These are phyloP conservation scores for Pseudobourletiella spinata DNA, from an alignment of 1,140 invertebrate species.

Conservation along the genomic window DNA sequence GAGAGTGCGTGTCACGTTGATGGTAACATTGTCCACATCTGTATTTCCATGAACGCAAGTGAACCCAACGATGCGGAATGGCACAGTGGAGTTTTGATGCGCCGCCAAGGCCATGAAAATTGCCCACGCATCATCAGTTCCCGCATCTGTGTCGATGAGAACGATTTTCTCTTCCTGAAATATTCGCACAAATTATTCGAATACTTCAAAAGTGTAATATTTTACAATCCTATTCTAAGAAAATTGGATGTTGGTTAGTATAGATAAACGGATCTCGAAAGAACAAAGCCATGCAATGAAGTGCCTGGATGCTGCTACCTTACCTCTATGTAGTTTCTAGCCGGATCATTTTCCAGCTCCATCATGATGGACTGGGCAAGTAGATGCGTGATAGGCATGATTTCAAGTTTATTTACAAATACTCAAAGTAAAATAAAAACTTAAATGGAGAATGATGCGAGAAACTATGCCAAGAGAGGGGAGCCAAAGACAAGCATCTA, in stretches of 20 bases:
- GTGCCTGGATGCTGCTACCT: no score
- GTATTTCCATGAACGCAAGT: slow-evolving; percentile 36
- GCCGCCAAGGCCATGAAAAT: slow-evolving; percentile 20
- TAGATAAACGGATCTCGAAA: no score
- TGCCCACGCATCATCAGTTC: slow-evolving; percentile 22
- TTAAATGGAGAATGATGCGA: background rate
- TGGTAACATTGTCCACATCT: slow-evolving; percentile 27
- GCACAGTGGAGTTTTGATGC: slow-evolving; percentile 7
- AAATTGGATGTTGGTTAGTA: no score
- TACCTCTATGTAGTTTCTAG: background rate
- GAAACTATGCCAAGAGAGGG: background rate
- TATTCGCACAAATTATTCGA: background rate
- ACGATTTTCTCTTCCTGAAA: slow-evolving; percentile 15
- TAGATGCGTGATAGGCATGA: background rate
- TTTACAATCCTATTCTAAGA: no score
- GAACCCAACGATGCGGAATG: slow-evolving; percentile 26
- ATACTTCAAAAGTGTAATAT: background rate
- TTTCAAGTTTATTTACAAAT: background rate
- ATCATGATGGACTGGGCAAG: background rate
- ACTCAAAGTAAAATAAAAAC: background rate
- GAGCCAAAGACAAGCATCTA: background rate
- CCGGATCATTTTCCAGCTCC: background rate
- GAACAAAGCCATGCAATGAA: no score
- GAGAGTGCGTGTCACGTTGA: slow-evolving; percentile 32
- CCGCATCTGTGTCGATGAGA: slow-evolving; percentile 26